Conservation (phyloP, 2,888 invertebrate species). For the Polymixis flavicincta region DNA sequence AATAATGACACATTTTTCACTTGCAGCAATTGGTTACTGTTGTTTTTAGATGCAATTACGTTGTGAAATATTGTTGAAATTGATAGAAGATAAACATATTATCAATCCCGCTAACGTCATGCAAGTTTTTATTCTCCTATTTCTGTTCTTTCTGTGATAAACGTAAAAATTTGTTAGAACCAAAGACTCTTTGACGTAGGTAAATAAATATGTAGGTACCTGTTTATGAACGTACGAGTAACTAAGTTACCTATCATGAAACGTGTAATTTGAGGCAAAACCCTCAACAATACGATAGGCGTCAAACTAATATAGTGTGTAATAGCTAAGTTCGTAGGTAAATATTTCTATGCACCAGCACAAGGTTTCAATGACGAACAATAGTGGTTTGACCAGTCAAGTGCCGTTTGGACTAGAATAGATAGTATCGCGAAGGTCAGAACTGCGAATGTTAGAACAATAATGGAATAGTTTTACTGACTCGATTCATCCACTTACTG, state of each 20-base stretch:
- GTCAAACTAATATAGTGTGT: slow-evolving; percentile 12
- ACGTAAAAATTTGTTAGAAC: neutral
- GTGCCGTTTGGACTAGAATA: slow-evolving; percentile 63
- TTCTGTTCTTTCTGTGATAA: slow-evolving; percentile 6
- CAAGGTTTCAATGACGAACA: slow-evolving; percentile 62
- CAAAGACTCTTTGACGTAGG: slow-evolving; percentile 2
- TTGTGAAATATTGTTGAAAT: slow-evolving; percentile 20
- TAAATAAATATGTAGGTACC: slow-evolving; percentile 13
- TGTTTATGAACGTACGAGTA: slow-evolving; percentile 1
- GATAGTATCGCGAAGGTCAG: slow-evolving; percentile 73
- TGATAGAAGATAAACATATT: neutral
- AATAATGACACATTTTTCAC: slow-evolving; percentile 57
- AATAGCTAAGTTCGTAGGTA: slow-evolving; percentile 21
- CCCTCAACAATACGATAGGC: slow-evolving; percentile 5
- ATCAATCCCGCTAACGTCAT: neutral
- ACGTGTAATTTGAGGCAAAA: slow-evolving; percentile 29
- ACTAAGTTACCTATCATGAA: slow-evolving; percentile 29
- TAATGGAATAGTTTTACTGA: slow-evolving; percentile 35
- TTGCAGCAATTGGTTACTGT: slow-evolving; percentile 12
- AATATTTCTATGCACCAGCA: slow-evolving; percentile 44
- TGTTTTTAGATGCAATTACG: slow-evolving; percentile 30
- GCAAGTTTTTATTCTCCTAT: neutral
- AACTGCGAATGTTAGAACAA: slow-evolving; percentile 51
- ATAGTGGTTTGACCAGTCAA: slow-evolving; percentile 70
- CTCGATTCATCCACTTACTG: neutral